These are phyloP conservation scores for Petaurus breviceps DNA, from an alignment of 2,113 vertebrate genomes.

Conservation along the genomic window DNA sequence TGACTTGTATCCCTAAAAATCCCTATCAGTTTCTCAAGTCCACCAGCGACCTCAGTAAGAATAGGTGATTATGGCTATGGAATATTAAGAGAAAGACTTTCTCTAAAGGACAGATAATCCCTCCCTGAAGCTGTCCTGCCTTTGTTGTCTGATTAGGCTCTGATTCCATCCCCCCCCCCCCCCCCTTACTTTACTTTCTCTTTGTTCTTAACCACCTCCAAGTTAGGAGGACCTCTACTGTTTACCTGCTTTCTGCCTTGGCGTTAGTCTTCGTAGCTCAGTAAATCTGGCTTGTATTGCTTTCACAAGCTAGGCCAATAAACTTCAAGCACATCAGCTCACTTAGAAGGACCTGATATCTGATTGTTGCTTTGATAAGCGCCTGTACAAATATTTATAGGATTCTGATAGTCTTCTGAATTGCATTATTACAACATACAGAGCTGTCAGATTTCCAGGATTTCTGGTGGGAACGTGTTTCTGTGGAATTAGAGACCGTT, in stretches of 20 bases:
- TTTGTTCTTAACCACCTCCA: constrained; percentile 60
- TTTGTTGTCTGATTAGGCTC: constrained; percentile 39
- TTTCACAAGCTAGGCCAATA: constrained; percentile 56
- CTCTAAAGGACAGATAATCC: constrained; percentile 52
- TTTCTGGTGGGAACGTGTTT: constrained; percentile 36
- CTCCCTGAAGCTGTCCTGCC: constrained; percentile 50
- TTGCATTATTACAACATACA: constrained; percentile 71
- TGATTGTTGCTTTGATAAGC: constrained; percentile 76
- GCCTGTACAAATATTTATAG: constrained; percentile 83
- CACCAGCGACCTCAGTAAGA: constrained; percentile 41
- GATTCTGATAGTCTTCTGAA: constrained; percentile 75
- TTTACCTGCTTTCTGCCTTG: constrained; percentile 70
- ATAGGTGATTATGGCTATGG: constrained; percentile 42
- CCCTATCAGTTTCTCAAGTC: constrained; percentile 46
- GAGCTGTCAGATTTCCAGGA: constrained; percentile 75
- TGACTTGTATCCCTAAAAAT: constrained; percentile 2
- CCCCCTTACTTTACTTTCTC: constrained; percentile 56
- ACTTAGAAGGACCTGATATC: constrained; percentile 63
- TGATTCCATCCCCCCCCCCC: background rate
- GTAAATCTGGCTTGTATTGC: background rate
- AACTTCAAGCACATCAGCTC: constrained; percentile 54
- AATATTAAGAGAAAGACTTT: background rate
- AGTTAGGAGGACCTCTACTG: background rate
- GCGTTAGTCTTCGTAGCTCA: constrained; percentile 42
- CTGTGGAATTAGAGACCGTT: background rate